Base-by-base conservation (phyloP, 2,888 invertebrate species). In the Hanleya hanleyi region DNA sequence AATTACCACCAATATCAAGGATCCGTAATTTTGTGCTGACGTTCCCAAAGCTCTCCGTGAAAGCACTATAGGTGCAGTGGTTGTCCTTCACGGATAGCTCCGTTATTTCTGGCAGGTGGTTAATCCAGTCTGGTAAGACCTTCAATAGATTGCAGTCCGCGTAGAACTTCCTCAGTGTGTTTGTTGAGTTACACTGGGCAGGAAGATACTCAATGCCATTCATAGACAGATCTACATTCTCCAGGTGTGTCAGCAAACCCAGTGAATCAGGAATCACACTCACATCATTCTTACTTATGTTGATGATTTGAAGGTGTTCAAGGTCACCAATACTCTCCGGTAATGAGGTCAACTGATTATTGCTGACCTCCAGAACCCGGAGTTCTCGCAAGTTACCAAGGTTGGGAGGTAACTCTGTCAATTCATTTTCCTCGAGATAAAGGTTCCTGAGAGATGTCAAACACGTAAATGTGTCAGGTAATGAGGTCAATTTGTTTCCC, bases 1-100 rank as follows among this genome's bases (percentile, higher is more conserved):
- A 86, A 73, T 87, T 88, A 7, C 87, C 88, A 67, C 81, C 80
- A 22, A 87, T 50, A 68, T 86, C 79, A 36, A 87, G 72, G 49
- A 68, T 64, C 73, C 79, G 82, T 15, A 86, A 67, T 62, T 79
- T 78, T 49, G 71, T 67, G 74, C 81, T 76, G 3, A 35, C 69
- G 22, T 33, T 64, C 62, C 83, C 82, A 79, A 86, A 83, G 49
- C 74, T 67, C 29, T 81, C 79, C 12, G 78, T 57, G 6, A 86
- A 61, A 18, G 79, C 62, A 47, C 80, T 76, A 29, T 78, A 64
- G 38, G 77, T 75, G 18, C 85, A 77, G 35, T 81, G 77, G 69
- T 86, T 86, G 62, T 85, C 82, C 64, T 80, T 80, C 1, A 82
- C 62, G n/a, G 83, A 83, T 29, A 86, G 71, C 47, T 83, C 82